These are phyloP conservation scores for Acipenser oxyrinchus DNA, from an alignment of 2,797 vertebrate genomes.

Conservation along the genomic window DNA sequence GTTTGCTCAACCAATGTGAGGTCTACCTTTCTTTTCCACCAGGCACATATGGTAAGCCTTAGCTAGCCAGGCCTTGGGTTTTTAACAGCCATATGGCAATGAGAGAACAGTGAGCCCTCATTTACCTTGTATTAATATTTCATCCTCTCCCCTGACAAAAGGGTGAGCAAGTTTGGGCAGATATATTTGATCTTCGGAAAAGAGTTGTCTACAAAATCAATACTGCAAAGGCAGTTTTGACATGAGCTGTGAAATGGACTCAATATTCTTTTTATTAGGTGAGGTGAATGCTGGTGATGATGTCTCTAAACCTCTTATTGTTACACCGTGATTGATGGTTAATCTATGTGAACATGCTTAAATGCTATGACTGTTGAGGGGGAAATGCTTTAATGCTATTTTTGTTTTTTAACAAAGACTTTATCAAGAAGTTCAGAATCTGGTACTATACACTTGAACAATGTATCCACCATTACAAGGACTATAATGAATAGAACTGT, in stretches of 20 bases:
- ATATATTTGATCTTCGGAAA: slow-evolving; percentile 35
- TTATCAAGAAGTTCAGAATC: no score
- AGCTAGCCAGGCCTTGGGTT: slow-evolving; percentile 54
- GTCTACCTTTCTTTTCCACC: slow-evolving; percentile 53
- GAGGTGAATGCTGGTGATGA: neutral
- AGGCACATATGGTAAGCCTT: slow-evolving; percentile 59
- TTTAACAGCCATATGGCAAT: slow-evolving; percentile 62
- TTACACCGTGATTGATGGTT: slow-evolving; percentile 5
- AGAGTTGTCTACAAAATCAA: slow-evolving; percentile 36
- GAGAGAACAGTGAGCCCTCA: slow-evolving; percentile 44
- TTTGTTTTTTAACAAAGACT: no score
- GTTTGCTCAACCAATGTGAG: slow-evolving; percentile 42
- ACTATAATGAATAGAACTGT: no score
- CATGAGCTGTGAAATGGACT: slow-evolving; percentile 25
- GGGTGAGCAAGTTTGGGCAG: slow-evolving; percentile 38
- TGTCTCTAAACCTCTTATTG: neutral
- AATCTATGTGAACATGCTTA: slow-evolving; percentile 7
- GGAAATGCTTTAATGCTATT: no score
- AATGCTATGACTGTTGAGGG: neutral
- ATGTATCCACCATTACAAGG: no score
- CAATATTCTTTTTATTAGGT: slow-evolving; percentile 36
- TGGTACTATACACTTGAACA: no score
- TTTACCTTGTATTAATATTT: slow-evolving; percentile 63
- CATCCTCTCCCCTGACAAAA: slow-evolving; percentile 42
- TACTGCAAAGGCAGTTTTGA: slow-evolving; percentile 15